Percentiles rank a stretch among this genome's conserved stretches.
Evolutionary conservation across 2,113 vertebrate genomes (phyloP).

Genomic region (Rallus limicola): DNA sequence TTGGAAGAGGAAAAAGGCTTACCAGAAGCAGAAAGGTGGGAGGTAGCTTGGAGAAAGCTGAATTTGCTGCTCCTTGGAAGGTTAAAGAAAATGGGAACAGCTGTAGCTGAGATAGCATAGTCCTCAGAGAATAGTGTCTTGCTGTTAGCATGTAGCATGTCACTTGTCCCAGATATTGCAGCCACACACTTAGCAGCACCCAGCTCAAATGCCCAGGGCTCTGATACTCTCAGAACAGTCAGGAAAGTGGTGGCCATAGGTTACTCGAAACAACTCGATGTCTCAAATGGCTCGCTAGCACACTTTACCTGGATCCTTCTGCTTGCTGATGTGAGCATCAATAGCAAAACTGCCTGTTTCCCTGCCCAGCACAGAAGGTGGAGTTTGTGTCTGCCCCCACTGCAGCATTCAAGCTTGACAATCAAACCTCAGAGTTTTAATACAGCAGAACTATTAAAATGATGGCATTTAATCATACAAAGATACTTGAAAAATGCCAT

Average conservation of each 20-base stretch:
- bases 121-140: too few relatives aligned
- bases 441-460: neutral
- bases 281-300: neutral
- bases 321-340: neutral
- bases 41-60: neutral
- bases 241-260: neutral
- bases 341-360: neutral
- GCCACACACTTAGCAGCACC: neutral
- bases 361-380: accelerated
- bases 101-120: neutral
- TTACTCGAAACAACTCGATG: neutral
- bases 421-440: neutral
- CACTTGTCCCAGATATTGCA: neutral
- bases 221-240: neutral
- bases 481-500: neutral
- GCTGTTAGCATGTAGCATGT: too few relatives aligned
- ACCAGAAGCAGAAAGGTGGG: neutral
- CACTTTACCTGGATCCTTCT: neutral
- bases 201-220: neutral
- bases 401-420: neutral
- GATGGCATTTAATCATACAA: neutral
- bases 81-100: neutral
- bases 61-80: neutral
- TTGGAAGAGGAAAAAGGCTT: neutral
- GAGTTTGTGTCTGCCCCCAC: neutral